Evolutionary conservation across 2,797 vertebrate genomes (phyloP), one percentile per base, ranked within the genome.

Genomic region (Periparus ater): DNA sequence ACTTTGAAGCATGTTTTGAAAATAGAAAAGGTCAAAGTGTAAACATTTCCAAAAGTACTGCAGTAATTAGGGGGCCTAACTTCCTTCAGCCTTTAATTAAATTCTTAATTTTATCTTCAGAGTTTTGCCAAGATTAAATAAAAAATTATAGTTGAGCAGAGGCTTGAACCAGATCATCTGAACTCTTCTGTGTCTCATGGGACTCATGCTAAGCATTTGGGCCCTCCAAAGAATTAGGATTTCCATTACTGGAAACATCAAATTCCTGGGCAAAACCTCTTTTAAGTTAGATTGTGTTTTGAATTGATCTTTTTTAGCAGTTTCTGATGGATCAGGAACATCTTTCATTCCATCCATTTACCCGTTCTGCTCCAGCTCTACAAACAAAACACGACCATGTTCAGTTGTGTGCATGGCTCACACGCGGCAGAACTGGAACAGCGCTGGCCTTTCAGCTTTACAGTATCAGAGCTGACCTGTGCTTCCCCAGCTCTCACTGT

Each of bases 11-110:
- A 7, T 40, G 15, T 73, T 96, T 90, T 76, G 67, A 93, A 94
- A 95, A 90, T 30, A 88, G 29, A 94, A 81, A 95, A 86, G 55
- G 88, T 93, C 85, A 93, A 89, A 92, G 79, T 91, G 26, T 91
- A 95, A 95, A 94, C n/a, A 73, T 81, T 91, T 94, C 36, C 62
- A 84, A n/a, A 89, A 88, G 44, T 62, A 45, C 36, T 78, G 45
- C 45, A 73, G 45, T 79, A 91, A 87, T 91, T 85, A 94, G 51
- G 36, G 30, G 16, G 53, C 29, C 32, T 85, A 91, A 61, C 40
- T 89, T 93, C n/a, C 44, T 88, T 94, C 62, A 83, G 61, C 44
- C 32, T 88, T 80, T 95, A 93, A 94, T 95, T 96, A 95, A 92
- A 85, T 27, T 32, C 54, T 81, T 93, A 83, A 88, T 92, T 94